phyloP scores from a whole-genome alignment of 2,888 invertebrate species.

The Notodromas monacha region DNA sequence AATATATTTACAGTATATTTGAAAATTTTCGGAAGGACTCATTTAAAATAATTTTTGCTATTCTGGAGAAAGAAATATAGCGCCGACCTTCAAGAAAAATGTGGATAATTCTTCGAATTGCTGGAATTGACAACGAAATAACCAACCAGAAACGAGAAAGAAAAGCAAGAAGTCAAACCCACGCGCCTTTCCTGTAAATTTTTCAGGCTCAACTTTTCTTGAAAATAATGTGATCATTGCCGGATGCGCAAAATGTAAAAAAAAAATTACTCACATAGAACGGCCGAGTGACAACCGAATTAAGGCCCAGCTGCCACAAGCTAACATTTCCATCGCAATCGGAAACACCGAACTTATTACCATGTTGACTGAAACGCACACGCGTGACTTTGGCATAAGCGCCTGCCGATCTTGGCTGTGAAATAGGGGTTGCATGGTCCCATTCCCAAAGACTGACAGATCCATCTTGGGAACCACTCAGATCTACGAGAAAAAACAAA shows the following conservation, averaged over 20 bases:
- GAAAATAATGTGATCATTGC: no score
- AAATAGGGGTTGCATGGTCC: conserved; percentile 30
- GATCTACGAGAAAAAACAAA: conserved; percentile 22
- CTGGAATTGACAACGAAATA: no score
- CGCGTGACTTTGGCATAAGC: conserved; percentile 33
- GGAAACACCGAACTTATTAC: conserved; percentile 90
- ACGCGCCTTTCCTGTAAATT: no score
- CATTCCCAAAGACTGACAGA: conserved; percentile 93
- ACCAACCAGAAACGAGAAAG: no score
- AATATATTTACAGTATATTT: no score
- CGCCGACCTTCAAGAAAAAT: no score
- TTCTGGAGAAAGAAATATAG: no score
- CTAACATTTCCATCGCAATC: conserved; percentile 90
- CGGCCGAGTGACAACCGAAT: conserved; percentile 37
- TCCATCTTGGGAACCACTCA: conserved; percentile 81
- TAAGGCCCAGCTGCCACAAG: conserved; percentile 51
- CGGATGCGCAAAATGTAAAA: not conserved
- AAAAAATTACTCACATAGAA: conserved; percentile 40
- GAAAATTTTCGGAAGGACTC: no score
- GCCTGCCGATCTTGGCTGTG: conserved; percentile 35
- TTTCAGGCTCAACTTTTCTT: no score
- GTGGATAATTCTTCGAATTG: no score
- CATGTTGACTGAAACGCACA: conserved; percentile 80
- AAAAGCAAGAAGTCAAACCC: not conserved
- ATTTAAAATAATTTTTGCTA: no score